Base-by-base conservation (phyloP, 35 echinoderm and acorn worm species). In the Apostichopus californicus region DNA sequence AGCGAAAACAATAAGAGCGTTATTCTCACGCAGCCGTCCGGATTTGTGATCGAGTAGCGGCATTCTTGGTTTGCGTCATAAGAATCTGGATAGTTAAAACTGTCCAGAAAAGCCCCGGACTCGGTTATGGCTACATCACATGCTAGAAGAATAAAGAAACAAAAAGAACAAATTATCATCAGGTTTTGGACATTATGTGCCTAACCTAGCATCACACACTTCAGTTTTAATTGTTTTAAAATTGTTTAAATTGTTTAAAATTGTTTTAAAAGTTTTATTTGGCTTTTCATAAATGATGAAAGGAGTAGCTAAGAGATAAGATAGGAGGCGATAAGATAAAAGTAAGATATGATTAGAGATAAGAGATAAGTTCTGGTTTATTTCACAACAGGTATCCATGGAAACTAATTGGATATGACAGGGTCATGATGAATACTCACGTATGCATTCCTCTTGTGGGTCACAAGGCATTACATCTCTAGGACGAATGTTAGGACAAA, bases 51-150 rank as follows among this genome's bases (percentile, higher is more conserved):
- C 1, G 90, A 78, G 7, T 93, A 90, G 12, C 46, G 59, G 82
- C 96, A 97, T 58, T 91, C 68, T 63, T 93, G 82, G 81, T 94
- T 94, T 63, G 86, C 90, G 10, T 68, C 23, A 75, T 93, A 97
- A 65, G 88, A 60, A 68, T 71, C 86, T 13, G 86, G 86, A 72
- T 72, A 89, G 68, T 89, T 89, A 46, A 75, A 75, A 52, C 86
- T 89, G 64, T 46, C 61, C 9, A 57, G 23, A 7, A 89, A 65
- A 1, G 12, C 21, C 1, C 23, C 12, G 6, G 54, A 22, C 14
- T 6, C 6, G 5, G 53, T 93, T 6, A 93, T 13, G 10, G 12
- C 8, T 57, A 56, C n/a, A 80, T 89, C 85, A 90, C 92, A 93
- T n/a, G 86, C 92, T 93, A 58, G 54, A 46, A 20, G 15, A 14